Base-by-base conservation (phyloP, 2,113 vertebrate genomes). In the Psittacula cyanocephala region DNA sequence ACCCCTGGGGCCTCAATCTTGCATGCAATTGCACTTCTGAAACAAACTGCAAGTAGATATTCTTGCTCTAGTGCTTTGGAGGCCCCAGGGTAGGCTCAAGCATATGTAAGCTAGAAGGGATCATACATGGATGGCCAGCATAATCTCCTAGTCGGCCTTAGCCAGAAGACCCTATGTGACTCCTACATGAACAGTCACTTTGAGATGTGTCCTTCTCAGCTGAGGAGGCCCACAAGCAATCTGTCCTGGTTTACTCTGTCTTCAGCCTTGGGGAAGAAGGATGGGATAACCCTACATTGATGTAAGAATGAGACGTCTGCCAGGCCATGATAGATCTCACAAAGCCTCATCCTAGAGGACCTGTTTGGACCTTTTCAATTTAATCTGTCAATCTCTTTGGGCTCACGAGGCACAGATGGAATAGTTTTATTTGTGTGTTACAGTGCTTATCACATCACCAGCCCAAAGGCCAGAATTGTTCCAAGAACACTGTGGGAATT, bases 311-410 rank as follows among this genome's bases (percentile, higher is more conserved):
- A 20, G 64, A 17, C 33, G 7, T 23, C 11, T 59, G 22, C 7
- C 9, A 9, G 17, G 3, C 1, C 24, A 39, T 7, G 43, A 20
- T 5, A 37, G 11, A 5, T 29, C 5, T 14, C 33, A 5, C 3
- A 11, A 29, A 47, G 37, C 3, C 33, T 15, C 29, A 12, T 18
- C 19, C 39, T 5, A 7, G 4, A 74, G 37, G 7, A 25, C 2
- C 8, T 13, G 3, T 55, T 14, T 25, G 52, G 22, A 14, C 1
- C 12, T 49, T 52, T 24, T 33, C 31, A 0, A 49, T 84, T 37
- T 3, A 7, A 13, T 12, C 25, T 33, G 23, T 17, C 0, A 0
- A 3, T 5, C 10, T 52, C n/a, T 47, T 64, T 33, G 50, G 47
- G 28, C 35, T 72, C 74, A 52, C 44, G 49, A 84, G 44, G 27